Evolutionary conservation across 2,888 invertebrate species (phyloP).

Genomic region (Tholera decimalis): DNA sequence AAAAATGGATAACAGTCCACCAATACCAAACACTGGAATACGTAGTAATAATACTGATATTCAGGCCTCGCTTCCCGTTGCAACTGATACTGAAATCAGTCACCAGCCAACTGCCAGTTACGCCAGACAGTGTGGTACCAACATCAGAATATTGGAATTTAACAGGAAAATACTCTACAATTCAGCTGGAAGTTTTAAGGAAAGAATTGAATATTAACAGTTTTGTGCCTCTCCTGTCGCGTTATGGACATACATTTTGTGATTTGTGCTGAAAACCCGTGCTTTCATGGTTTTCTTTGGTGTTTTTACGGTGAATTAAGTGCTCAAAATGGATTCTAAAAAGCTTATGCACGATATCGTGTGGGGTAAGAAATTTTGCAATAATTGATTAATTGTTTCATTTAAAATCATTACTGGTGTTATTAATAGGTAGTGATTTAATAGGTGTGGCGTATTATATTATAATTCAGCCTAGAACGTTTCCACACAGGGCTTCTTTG

Average conservation of each 20-base stretch:
- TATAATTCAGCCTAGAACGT: too few relatives aligned
- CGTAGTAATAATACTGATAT: conserved; percentile 22
- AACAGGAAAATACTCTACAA: conserved; percentile 26
- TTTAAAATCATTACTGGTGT: not conserved
- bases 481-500: too few relatives aligned
- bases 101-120: not conserved
- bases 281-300: conserved; percentile 9
- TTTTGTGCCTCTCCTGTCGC: not conserved
- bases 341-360: conserved; percentile 43
- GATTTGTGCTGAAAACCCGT: conserved; percentile 1
- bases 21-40: conserved; percentile 5
- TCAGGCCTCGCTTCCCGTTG: conserved; percentile 24
- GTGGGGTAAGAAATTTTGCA: conserved; percentile 33
- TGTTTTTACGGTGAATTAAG: not conserved
- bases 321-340: conserved; percentile 34
- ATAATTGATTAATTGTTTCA: not conserved
- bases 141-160: conserved; percentile 3
- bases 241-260: conserved; percentile 10
- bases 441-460: conserved; percentile 24
- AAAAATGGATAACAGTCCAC: conserved; percentile 10
- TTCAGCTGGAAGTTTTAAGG: conserved; percentile 27
- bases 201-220: conserved; percentile 25
- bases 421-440: not conserved
- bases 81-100: conserved; percentile 42
- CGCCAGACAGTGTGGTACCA: not conserved